Evolutionary conservation across 2,888 invertebrate species (phyloP).

Genomic region (Selenia dentaria): DNA sequence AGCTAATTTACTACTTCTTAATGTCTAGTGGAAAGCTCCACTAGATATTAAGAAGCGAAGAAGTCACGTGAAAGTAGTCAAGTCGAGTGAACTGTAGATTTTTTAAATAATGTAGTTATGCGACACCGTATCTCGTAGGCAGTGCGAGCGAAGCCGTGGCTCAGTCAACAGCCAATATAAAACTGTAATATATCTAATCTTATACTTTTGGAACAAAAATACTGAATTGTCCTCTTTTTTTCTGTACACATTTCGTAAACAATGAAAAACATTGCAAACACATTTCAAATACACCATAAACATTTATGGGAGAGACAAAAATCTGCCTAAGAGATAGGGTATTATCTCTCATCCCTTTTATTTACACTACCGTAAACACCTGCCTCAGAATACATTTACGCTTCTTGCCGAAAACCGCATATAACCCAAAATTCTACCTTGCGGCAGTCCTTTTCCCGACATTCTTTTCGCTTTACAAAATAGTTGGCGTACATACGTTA

Average conservation of each 20-base stretch:
- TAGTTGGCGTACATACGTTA: conserved; percentile 45
- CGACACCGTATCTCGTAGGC: no score
- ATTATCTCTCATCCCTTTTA: conserved; percentile 31
- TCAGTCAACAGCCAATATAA: no score
- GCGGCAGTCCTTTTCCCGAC: conserved; percentile 34
- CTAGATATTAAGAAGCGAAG: no score
- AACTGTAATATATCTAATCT: no score
- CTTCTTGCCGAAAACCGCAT: conserved; percentile 35
- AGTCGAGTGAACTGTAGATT: no score
- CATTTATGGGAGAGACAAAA: conserved; percentile 28
- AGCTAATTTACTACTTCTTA: no score
- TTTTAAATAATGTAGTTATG: no score
- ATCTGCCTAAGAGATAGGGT: conserved; percentile 26
- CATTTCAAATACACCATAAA: conserved; percentile 15
- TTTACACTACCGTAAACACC: conserved; percentile 24
- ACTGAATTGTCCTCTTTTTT: background rate
- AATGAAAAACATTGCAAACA: conserved; percentile 7
- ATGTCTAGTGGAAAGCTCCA: no score
- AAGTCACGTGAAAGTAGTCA: no score
- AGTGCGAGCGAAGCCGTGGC: no score
- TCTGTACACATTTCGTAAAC: background rate
- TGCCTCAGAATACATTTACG: conserved; percentile 37
- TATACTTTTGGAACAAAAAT: no score
- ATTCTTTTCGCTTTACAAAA: conserved; percentile 55
- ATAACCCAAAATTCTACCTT: conserved; percentile 29